Base-by-base conservation (phyloP, 2,888 invertebrate genomes). In the Entomobrya multifasciata region DNA sequence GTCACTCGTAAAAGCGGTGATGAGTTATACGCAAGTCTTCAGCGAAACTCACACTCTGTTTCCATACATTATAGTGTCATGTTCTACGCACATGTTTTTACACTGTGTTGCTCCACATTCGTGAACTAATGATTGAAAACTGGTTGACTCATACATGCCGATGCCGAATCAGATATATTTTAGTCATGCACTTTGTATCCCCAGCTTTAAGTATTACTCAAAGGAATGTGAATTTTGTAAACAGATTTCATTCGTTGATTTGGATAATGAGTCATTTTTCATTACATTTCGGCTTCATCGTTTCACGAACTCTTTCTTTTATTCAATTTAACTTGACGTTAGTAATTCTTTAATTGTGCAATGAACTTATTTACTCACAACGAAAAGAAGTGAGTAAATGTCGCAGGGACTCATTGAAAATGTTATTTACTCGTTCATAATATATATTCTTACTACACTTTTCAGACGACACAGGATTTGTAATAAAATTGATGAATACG, bases 181-280 rank as follows among this genome's bases (percentile, higher is more conserved):
- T 62, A 36, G 62, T 36, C 36, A n/a, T 62, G 62, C 67, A 67
- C 44, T 67, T 67, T 67, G 44, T 41, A 44, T 44, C 44, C 0
- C 22, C 44, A n/a, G 17, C 36, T 62, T 30, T 57, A 22, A 25
- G 10, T 22, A 20, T 41, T 22, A 25, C 25, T 8, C 60, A 67
- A 44, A 67, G 22, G 20, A 67, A 44, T 67, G 11, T 67, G 15
- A 67, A 8, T 44, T 4, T 67, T 25, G 25, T 60, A n/a, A n/a
- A n/a, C n/a, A n/a, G n/a, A n/a, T n/a, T n/a, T n/a, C n/a, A n/a
- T n/a, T n/a, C n/a, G 0, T 22, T 44, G 2, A 20, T 13, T 67
- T 30, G 3, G 22, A 44, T 13, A 44, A 44, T 67, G 67, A 67
- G 67, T 67, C 67, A 67, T 67, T 65, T 36, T n/a, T n/a, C n/a